Conservation (phyloP, 2,797 vertebrate species). For the Fundulus diaphanus region DNA sequence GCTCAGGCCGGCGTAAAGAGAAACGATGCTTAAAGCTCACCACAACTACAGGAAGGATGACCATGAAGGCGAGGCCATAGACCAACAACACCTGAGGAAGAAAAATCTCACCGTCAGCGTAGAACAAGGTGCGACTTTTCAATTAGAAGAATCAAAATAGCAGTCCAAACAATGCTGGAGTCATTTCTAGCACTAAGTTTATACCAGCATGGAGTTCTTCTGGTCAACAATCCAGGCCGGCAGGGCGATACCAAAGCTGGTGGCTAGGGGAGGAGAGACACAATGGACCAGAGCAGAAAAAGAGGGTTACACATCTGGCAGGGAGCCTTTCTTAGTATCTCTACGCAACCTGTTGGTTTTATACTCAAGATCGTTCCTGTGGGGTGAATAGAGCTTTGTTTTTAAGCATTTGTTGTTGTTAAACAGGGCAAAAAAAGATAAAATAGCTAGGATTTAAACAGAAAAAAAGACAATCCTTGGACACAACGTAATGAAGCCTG, state of each 20-base stretch:
- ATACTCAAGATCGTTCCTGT: not conserved
- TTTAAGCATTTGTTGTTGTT: not conserved
- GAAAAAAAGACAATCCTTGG: no score
- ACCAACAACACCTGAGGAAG: slow-evolving; percentile 92
- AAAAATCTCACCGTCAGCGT: not conserved
- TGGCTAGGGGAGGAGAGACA: slow-evolving; percentile 77
- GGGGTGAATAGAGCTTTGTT: not conserved
- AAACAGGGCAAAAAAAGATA: no score
- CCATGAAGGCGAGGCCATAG: slow-evolving; percentile 98
- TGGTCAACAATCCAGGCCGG: slow-evolving; percentile 99
- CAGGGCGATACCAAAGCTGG: slow-evolving; percentile 96
- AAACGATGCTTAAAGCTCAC: slow-evolving; percentile 75
- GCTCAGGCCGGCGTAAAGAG: not conserved
- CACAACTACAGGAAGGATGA: slow-evolving; percentile 98
- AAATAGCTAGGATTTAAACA: no score
- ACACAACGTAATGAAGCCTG: no score
- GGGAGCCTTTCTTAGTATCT: not conserved
- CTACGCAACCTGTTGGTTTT: not conserved
- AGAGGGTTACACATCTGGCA: not conserved
- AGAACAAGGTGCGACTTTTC: not conserved
- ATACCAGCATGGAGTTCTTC: slow-evolving; percentile 99
- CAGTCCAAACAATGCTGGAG: not conserved
- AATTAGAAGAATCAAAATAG: not conserved
- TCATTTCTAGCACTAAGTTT: not conserved
- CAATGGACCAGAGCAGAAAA: slow-evolving; percentile 7